Conservation (phyloP, 2,797 vertebrate species). For the Peromyscus attwateri region DNA sequence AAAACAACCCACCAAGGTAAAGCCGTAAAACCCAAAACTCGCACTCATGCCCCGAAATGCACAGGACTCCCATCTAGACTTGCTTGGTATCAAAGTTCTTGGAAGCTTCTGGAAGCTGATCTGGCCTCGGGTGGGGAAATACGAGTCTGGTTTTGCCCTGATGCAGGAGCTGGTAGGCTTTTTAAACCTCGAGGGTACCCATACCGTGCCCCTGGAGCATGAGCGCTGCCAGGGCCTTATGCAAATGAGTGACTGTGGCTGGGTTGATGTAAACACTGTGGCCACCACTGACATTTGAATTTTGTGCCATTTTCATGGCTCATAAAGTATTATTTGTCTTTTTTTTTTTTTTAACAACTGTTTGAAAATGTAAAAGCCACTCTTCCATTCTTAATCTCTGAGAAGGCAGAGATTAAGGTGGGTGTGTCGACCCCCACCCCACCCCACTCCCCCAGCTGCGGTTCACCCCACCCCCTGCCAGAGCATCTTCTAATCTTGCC, state of each 20-base stretch:
- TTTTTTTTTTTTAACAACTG: not conserved
- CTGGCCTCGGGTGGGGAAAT: not conserved
- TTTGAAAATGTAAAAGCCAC: not conserved
- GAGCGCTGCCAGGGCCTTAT: not conserved
- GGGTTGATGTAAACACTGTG: not conserved
- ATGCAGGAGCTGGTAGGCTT: not conserved
- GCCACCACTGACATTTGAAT: conserved; percentile 8
- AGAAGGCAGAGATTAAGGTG: not conserved
- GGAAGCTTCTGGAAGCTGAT: not conserved
- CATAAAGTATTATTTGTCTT: not conserved
- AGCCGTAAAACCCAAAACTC: conserved; percentile 34
- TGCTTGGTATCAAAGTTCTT: not conserved
- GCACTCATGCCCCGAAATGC: not conserved
- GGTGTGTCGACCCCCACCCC: not conserved
- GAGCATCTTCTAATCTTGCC: not conserved
- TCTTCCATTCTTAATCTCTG: not conserved
- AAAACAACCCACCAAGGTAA: not conserved
- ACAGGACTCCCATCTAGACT: not conserved
- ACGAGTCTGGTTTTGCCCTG: not conserved
- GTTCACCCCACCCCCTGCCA: not conserved
- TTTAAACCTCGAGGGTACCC: not conserved
- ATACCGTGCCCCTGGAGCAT: not conserved
- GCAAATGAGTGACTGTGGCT: not conserved
- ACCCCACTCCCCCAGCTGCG: fast-evolving
- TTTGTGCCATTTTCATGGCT: not conserved